Percentiles rank a stretch among this genome's conserved stretches.
These are phyloP conservation scores for Habroteleia sp. DNA, from an alignment of 2,888 invertebrate genomes.

Conservation along the genomic window DNA sequence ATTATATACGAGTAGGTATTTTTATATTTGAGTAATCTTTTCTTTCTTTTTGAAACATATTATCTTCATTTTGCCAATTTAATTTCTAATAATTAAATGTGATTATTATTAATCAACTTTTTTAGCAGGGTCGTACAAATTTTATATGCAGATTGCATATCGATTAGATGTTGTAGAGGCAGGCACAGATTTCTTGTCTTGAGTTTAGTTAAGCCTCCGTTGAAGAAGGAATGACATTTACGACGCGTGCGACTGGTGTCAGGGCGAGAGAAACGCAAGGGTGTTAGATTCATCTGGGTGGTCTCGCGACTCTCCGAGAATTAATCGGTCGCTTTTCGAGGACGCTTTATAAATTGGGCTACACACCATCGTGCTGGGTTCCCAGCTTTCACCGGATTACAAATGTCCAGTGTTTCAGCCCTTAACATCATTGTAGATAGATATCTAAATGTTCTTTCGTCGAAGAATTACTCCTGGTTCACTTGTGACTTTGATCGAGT, in stretches of 20 bases:
- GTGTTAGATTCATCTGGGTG: slow-evolving; percentile 80
- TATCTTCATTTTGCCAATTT: too few relatives aligned
- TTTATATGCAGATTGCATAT: slow-evolving; percentile 24
- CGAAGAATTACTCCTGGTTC: slow-evolving; percentile 69
- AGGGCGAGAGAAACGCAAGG: slow-evolving; percentile 72
- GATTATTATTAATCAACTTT: too few relatives aligned
- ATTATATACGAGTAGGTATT: too few relatives aligned
- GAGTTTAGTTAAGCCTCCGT: slow-evolving; percentile 68
- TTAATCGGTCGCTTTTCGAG: slow-evolving; percentile 78
- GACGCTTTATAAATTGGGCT: slow-evolving; percentile 80
- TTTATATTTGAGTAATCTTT: too few relatives aligned
- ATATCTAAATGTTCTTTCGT: slow-evolving; percentile 71
- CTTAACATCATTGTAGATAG: slow-evolving; percentile 78
- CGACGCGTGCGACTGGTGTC: slow-evolving; percentile 75
- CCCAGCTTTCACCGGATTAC: slow-evolving; percentile 76
- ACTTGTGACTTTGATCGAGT: slow-evolving; percentile 74
- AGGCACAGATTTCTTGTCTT: slow-evolving; percentile 48
- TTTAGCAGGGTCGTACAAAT: slow-evolving; percentile 14
- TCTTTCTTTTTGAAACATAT: too few relatives aligned
- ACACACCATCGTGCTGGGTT: slow-evolving; percentile 66
- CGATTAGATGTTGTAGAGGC: slow-evolving; percentile 39
- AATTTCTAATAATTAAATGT: too few relatives aligned
- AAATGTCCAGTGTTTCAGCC: slow-evolving; percentile 76
- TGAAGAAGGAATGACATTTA: slow-evolving; percentile 74
- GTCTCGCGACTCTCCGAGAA: slow-evolving; percentile 77